Evolutionary conservation across 1,140 invertebrate species (phyloP).

Genomic region (Maconellicoccus hirsutus): DNA sequence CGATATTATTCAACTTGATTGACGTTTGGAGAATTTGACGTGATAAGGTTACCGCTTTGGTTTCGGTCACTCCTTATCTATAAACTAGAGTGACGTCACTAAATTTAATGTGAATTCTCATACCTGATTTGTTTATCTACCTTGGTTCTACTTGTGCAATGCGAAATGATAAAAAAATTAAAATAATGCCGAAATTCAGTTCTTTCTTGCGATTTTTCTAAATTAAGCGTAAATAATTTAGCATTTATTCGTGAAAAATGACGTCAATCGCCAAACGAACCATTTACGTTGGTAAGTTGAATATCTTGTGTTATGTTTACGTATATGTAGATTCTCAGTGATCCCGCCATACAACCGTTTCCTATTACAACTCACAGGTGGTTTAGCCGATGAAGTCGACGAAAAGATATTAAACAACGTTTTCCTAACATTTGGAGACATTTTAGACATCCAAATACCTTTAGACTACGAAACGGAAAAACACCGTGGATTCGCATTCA

Average conservation of each 20-base stretch:
- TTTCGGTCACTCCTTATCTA: no score
- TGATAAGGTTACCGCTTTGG: no score
- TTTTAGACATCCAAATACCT: slow-evolving; percentile 93
- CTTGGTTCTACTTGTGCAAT: no score
- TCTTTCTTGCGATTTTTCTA: no score
- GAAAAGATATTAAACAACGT: slow-evolving; percentile 91
- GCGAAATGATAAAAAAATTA: no score
- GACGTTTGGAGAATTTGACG: no score
- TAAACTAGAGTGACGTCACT: no score
- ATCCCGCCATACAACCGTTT: not conserved
- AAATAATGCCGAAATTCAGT: no score
- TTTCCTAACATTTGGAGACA: slow-evolving; percentile 96
- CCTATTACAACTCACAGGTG: slow-evolving; percentile 42
- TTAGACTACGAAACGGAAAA: slow-evolving; percentile 96
- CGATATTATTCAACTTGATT: no score
- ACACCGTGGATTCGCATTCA: slow-evolving; percentile 94
- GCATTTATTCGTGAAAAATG: not conserved
- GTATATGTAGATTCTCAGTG: not conserved
- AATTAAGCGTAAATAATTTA: no score
- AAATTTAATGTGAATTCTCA: no score
- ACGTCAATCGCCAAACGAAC: not conserved
- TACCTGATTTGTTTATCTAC: no score
- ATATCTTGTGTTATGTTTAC: not conserved
- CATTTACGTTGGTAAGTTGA: not conserved
- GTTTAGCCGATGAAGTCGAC: slow-evolving; percentile 92